Conservation (phyloP, 1,140 invertebrate species). For the Tenebrio molitor region DNA sequence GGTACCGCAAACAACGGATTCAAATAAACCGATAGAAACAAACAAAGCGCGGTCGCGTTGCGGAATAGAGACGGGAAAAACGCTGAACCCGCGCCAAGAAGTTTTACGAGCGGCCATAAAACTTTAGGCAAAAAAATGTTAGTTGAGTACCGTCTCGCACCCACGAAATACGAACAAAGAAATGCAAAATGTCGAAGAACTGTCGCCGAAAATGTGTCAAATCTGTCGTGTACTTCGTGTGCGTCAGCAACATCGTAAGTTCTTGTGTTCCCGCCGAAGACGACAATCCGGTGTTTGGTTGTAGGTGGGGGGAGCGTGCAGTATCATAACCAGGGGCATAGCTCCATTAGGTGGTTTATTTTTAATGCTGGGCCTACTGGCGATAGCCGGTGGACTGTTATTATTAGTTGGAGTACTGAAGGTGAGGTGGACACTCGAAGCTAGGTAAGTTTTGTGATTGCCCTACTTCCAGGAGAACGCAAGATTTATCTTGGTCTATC, state of each 20-base stretch:
- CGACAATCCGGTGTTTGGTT: neutral
- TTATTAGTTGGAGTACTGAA: constrained; percentile 4
- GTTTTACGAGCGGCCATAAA: constrained; percentile 27
- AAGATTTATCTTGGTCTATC: constrained; percentile 1
- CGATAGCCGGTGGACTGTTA: constrained; percentile 11
- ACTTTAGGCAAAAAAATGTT: neutral
- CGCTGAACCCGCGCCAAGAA: constrained; percentile 16
- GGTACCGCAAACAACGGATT: too few species aligned
- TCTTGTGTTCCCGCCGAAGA: too few species aligned
- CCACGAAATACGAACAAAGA: neutral
- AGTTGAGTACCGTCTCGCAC: neutral
- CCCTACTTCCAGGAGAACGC: neutral
- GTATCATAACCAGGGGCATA: neutral
- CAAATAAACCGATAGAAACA: too few species aligned
- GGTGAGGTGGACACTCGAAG: neutral
- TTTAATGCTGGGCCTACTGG: constrained; percentile 23
- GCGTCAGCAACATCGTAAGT: constrained; percentile 6
- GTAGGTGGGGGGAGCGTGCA: constrained; percentile 9
- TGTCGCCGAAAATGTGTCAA: constrained; percentile 2
- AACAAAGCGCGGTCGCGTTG: too few species aligned
- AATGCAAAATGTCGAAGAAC: constrained; percentile 23
- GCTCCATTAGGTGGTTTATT: constrained; percentile 27
- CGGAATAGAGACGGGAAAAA: neutral
- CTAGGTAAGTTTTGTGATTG: neutral
- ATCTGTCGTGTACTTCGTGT: neutral